A percentile compares a stretch with the other conserved stretches of the same genome.
Evolutionary conservation across 30 jellyfish, hydroid and myxozoan genomes (phyloP).

Genomic region (Pelagia noctiluca): DNA sequence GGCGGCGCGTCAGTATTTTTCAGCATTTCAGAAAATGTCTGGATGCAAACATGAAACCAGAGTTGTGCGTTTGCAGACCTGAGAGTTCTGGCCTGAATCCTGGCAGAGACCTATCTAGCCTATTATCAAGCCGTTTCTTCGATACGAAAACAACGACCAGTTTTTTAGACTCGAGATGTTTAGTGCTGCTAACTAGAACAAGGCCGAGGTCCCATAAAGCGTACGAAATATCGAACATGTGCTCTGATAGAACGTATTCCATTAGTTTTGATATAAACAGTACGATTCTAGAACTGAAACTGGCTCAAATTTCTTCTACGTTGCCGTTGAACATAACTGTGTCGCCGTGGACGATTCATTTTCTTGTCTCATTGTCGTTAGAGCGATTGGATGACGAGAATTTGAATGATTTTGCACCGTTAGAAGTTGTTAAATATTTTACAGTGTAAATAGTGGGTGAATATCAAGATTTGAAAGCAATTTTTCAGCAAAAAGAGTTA

Average conservation of each 20-base stretch:
- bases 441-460: too few relatives aligned
- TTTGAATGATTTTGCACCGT: constrained; percentile 25
- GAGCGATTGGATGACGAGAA: constrained; percentile 48
- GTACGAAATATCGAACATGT: constrained; percentile 85
- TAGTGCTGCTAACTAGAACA: constrained; percentile 78
- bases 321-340: constrained; percentile 73
- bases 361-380: constrained; percentile 74
- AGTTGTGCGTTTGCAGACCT: constrained; percentile 90
- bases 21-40: constrained; percentile 93
- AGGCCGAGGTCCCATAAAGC: constrained; percentile 63
- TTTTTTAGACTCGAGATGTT: constrained; percentile 89
- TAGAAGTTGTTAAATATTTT: constrained; percentile 44
- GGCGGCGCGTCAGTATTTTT: constrained; percentile 98
- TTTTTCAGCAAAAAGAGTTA: too few relatives aligned
- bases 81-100: constrained; percentile 89
- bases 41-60: constrained; percentile 77
- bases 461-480: too few relatives aligned
- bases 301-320: constrained; percentile 27
- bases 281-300: constrained; percentile 24
- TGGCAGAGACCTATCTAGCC: constrained; percentile 85
- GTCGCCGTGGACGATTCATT: constrained; percentile 88
- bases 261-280: constrained; percentile 62
- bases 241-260: constrained; percentile 81
- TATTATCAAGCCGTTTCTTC: constrained; percentile 66
- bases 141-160: constrained; percentile 53